Evolutionary conservation across 2,113 vertebrate species (phyloP).

Genomic region (Rhinolophus sinicus): DNA sequence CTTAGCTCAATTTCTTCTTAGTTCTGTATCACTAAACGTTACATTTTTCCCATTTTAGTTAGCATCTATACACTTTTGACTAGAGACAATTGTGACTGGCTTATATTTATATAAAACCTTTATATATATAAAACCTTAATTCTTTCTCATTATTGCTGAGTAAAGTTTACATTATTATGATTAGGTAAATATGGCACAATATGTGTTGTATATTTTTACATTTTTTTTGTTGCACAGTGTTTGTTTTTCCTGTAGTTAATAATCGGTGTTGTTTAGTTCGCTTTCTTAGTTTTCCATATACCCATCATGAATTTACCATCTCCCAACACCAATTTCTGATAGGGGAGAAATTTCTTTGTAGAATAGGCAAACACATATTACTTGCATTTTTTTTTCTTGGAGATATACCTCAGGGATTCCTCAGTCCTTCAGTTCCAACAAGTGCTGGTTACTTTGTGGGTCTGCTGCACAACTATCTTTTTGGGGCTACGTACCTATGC

Average conservation of each 20-base stretch:
- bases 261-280: neutral
- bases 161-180: neutral
- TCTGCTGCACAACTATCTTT: neutral
- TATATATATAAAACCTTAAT: neutral
- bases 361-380: neutral
- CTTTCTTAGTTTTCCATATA: neutral
- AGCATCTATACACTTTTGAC: neutral
- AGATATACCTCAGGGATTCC: neutral
- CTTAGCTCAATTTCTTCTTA: conserved; percentile 28
- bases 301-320: neutral
- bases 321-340: neutral
- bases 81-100: neutral
- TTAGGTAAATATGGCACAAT: neutral
- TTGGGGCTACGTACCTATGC: neutral
- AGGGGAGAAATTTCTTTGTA: neutral
- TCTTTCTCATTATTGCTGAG: neutral
- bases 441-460: neutral
- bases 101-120: neutral
- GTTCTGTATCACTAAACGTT: neutral
- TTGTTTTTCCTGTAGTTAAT: neutral
- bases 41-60: neutral
- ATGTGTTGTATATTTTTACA: neutral
- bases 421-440: neutral
- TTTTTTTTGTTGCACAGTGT: neutral
- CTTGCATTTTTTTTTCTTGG: neutral